These are phyloP conservation scores for Eretmochelys imbricata DNA, from an alignment of 2,113 vertebrate species.

Conservation along the genomic window DNA sequence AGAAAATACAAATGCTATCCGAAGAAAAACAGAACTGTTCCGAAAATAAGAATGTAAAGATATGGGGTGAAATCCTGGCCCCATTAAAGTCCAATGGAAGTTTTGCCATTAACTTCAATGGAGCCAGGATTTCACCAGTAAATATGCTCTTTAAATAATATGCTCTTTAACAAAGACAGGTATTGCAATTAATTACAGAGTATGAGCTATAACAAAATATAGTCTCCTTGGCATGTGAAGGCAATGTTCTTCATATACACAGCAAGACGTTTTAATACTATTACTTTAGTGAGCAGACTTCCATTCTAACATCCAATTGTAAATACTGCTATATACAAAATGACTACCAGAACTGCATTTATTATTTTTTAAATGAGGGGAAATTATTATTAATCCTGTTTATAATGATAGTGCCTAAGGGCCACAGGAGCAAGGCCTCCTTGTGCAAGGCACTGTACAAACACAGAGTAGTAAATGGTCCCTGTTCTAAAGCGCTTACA, in stretches of 20 bases:
- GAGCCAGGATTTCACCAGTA: not conserved
- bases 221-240: not conserved
- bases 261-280: not conserved
- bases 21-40: not conserved
- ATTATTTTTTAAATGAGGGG: not conserved
- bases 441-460: not conserved
- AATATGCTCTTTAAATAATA: not conserved
- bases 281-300: not conserved
- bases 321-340: not conserved
- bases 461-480: not conserved
- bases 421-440: not conserved
- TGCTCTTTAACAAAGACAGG: not conserved
- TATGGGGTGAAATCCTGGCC: not conserved
- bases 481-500: no score
- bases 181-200: not conserved
- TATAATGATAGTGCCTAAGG: not conserved
- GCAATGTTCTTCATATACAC: not conserved
- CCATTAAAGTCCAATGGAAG: not conserved
- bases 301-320: not conserved
- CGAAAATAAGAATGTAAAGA: not conserved
- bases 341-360: not conserved
- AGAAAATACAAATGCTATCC: not conserved
- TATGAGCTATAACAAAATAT: not conserved
- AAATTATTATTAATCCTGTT: not conserved
- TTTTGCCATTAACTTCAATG: not conserved